A percentile compares a stretch with the other conserved stretches of the same genome.
These are phyloP conservation scores for Lordiphosa andalusiaca DNA, from an alignment of 2,888 invertebrate species.

Conservation along the genomic window DNA sequence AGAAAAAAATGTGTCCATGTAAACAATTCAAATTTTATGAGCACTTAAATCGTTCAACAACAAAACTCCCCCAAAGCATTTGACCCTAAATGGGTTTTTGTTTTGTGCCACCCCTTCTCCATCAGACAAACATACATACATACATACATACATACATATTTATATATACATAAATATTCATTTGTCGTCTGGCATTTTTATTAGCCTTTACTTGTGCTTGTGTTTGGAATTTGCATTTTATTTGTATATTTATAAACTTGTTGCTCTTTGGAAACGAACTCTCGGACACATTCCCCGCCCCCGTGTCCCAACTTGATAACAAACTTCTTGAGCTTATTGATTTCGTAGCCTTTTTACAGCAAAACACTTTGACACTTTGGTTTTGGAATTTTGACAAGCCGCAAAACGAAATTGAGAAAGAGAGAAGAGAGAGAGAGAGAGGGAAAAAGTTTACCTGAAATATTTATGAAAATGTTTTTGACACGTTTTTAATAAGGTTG, in stretches of 20 bases:
- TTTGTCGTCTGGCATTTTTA: constrained; percentile 23
- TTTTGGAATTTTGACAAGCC: constrained; percentile 67
- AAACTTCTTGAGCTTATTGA: constrained; percentile 53
- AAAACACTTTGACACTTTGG: constrained; percentile 68
- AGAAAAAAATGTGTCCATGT: not conserved
- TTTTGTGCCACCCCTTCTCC: not conserved
- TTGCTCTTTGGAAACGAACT: constrained; percentile 30
- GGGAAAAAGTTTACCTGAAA: constrained; percentile 59
- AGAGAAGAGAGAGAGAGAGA: not conserved
- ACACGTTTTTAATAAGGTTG: constrained; percentile 72
- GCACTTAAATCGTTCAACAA: constrained; percentile 12
- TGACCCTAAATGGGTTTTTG: constrained; percentile 20
- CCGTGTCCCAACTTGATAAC: constrained; percentile 5
- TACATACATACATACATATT: not conserved
- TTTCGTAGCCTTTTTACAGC: constrained; percentile 44
- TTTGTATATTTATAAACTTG: constrained; percentile 43
- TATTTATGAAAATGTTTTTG: constrained; percentile 73
- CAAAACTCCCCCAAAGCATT: constrained; percentile 6
- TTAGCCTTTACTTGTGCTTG: constrained; percentile 18
- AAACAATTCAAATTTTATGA: constrained; percentile 13
- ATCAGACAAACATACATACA: not conserved
- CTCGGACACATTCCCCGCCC: constrained; percentile 12
- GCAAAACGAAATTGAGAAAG: constrained; percentile 17
- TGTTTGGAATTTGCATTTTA: constrained; percentile 20
- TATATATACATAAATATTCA: constrained; percentile 23